Percentiles rank a stretch among this genome's conserved stretches.
These are phyloP conservation scores for Atherix ibis DNA, from an alignment of 2,888 invertebrate species.

Conservation along the genomic window DNA sequence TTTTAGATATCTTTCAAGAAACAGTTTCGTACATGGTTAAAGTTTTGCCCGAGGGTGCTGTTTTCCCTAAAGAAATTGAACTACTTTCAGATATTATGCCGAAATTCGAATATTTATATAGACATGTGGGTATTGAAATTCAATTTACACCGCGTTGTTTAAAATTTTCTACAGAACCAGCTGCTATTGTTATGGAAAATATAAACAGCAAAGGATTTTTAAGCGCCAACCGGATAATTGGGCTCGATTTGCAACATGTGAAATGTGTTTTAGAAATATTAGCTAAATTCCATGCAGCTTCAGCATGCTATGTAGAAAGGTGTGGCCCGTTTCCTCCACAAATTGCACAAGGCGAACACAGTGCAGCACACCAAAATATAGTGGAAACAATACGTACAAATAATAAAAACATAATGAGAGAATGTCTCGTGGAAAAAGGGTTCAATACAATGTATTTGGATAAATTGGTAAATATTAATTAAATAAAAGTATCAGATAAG, in stretches of 20 bases:
- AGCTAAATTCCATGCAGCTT: conserved; percentile 25
- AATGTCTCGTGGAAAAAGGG: too few species aligned
- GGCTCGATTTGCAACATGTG: conserved; percentile 19
- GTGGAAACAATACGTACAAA: too few species aligned
- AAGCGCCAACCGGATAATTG: conserved; percentile 19
- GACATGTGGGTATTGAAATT: not conserved
- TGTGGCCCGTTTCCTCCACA: conserved; percentile 11
- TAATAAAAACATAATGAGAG: too few species aligned
- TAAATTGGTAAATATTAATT: too few species aligned
- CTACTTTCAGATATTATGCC: conserved; percentile 4
- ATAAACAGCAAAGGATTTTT: conserved; percentile 19
- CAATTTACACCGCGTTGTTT: conserved; percentile 4
- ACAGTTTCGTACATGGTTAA: conserved; percentile 5
- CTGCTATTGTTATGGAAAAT: conserved; percentile 22
- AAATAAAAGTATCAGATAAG: not conserved
- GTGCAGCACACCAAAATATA: not conserved
- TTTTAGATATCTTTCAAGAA: too few species aligned
- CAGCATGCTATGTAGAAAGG: conserved; percentile 16
- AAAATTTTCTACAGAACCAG: conserved; percentile 3
- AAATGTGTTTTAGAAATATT: conserved; percentile 19
- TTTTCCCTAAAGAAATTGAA: conserved; percentile 12
- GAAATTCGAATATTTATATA: conserved; percentile 5
- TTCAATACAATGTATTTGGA: too few species aligned
- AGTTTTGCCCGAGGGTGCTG: conserved; percentile 7
- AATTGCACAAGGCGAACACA: not conserved